Conservation (phyloP, 2,113 vertebrate genomes). For the Eulemur macaco region DNA sequence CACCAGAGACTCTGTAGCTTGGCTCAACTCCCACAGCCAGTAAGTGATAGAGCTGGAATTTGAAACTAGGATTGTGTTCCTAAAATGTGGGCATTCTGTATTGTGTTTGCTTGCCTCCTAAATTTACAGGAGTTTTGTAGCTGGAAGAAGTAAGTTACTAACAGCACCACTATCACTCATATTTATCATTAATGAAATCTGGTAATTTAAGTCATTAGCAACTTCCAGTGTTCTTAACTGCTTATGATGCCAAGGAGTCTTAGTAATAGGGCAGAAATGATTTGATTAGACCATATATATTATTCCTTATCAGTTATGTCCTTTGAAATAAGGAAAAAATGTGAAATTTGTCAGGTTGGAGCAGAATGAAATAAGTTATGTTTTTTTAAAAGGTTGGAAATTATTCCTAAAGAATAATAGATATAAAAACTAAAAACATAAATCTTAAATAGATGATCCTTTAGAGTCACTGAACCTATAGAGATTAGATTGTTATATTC, state of each 20-base stretch:
- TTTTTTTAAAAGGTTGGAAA: background rate
- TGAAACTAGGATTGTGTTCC: background rate
- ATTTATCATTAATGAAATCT: slow-evolving; percentile 24
- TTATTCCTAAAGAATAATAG: background rate
- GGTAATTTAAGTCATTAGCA: background rate
- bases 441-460: background rate
- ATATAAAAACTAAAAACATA: background rate
- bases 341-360: background rate
- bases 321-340: background rate
- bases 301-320: background rate
- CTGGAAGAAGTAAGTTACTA: background rate
- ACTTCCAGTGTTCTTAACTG: background rate
- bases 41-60: background rate
- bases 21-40: background rate
- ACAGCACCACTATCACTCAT: background rate
- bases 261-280: background rate
- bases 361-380: background rate
- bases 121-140: background rate
- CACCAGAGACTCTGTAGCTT: background rate
- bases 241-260: slow-evolving; percentile 31
- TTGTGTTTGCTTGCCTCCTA: background rate
- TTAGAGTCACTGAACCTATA: background rate
- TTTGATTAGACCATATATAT: background rate
- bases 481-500: background rate
- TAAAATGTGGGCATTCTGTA: background rate